These are phyloP conservation scores for Spondyliosoma cantharus DNA, from an alignment of 2,797 vertebrate species.

Conservation along the genomic window DNA sequence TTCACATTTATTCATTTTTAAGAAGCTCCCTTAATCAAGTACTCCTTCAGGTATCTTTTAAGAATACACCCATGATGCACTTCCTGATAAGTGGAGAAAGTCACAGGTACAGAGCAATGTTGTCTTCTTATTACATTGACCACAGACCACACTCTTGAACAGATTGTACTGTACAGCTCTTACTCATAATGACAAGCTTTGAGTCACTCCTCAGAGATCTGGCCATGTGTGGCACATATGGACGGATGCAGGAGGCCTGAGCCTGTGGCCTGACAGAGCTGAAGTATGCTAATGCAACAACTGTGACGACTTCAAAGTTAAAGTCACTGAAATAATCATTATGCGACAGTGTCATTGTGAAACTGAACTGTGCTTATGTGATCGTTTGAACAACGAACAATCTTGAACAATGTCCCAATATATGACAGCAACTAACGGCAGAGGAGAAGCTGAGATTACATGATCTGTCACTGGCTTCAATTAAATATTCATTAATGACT, in stretches of 20 bases:
- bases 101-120: background rate
- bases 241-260: slow-evolving; percentile 3
- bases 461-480: background rate
- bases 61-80: background rate
- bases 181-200: slow-evolving; percentile 2
- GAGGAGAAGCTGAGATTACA: background rate
- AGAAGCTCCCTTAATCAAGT: background rate
- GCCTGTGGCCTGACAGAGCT: slow-evolving; percentile 10
- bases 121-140: background rate
- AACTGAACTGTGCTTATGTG: slow-evolving; percentile 17
- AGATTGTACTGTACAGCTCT: background rate
- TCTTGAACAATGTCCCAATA: background rate
- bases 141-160: background rate
- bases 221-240: slow-evolving; percentile 27
- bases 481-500: background rate
- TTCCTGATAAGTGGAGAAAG: slow-evolving; percentile 3
- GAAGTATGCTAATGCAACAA: background rate
- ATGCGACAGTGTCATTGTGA: background rate
- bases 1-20: too few relatives aligned
- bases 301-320: background rate
- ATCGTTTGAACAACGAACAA: background rate
- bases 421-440: background rate
- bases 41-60: background rate
- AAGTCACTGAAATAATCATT: background rate
- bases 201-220: slow-evolving; percentile 2